Percentiles rank a stretch among this genome's conserved stretches.
Conservation (phyloP, 1,140 invertebrate species). For the Aporrectodea caliginosa region DNA sequence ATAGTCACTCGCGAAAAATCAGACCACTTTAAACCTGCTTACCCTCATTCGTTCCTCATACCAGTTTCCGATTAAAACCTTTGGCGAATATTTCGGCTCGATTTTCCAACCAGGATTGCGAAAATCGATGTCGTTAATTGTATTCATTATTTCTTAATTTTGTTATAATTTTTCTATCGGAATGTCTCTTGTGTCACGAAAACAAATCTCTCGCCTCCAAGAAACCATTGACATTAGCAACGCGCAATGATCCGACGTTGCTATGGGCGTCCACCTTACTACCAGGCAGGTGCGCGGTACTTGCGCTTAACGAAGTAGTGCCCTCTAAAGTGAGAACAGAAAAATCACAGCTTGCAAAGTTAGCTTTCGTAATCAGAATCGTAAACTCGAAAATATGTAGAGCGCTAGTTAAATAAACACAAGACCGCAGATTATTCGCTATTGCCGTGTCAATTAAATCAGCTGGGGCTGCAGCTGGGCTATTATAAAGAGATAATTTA, state of each 20-base stretch:
- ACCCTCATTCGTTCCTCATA: constrained; percentile 21
- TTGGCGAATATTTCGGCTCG: constrained; percentile 10
- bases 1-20: not conserved
- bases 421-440: too few species aligned
- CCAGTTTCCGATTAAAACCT: constrained; percentile 25
- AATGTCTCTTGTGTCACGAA: too few species aligned
- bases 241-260: not conserved
- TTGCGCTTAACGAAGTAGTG: too few species aligned
- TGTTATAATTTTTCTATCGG: too few species aligned
- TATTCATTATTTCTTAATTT: not conserved
- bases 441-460: too few species aligned
- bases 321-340: too few species aligned
- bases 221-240: not conserved
- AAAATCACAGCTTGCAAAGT: too few species aligned
- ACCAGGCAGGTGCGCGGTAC: not conserved
- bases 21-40: not conserved
- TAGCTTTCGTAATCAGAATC: too few species aligned
- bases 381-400: too few species aligned
- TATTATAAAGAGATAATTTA: too few species aligned
- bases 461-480: too few species aligned
- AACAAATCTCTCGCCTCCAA: not conserved
- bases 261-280: not conserved
- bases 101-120: not conserved
- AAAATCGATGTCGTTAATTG: not conserved
- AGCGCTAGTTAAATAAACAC: too few species aligned